A percentile compares a stretch with the other conserved stretches of the same genome.
These are phyloP conservation scores for Agonopterix alstromeriana DNA, from an alignment of 2,888 invertebrate genomes.

Conservation along the genomic window DNA sequence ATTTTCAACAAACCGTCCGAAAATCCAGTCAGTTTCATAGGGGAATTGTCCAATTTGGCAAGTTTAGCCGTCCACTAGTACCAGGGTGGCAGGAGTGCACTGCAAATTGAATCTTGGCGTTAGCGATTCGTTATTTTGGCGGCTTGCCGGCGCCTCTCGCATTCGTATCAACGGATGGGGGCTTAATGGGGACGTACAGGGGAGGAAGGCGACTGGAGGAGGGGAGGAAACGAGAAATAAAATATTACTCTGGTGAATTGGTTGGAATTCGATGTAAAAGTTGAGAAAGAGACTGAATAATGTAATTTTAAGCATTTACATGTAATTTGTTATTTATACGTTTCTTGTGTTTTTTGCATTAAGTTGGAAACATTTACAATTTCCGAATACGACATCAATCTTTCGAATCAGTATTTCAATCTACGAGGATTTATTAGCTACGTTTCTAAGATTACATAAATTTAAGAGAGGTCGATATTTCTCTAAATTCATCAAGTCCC, in stretches of 20 bases:
- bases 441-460: background rate
- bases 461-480: too few species aligned
- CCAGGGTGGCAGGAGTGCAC: constrained; percentile 36
- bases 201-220: background rate
- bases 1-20: constrained; percentile 14
- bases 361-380: too few species aligned
- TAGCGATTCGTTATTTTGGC: constrained; percentile 32
- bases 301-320: background rate
- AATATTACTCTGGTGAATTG: constrained; percentile 4
- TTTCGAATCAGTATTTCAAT: too few species aligned
- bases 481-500: background rate
- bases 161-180: constrained; percentile 1
- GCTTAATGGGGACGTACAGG: constrained; percentile 4
- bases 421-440: too few species aligned
- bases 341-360: too few species aligned
- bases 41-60: constrained; percentile 46
- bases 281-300: constrained; percentile 2
- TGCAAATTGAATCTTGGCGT: constrained; percentile 55
- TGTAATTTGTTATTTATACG: too few species aligned
- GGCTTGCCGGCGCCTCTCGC: constrained; percentile 16
- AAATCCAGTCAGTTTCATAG: constrained; percentile 22
- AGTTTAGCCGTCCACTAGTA: constrained; percentile 24
- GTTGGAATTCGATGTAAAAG: constrained; percentile 5
- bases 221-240: constrained; percentile 4
- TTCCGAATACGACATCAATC: too few species aligned